Conservation (phyloP, 2,113 vertebrate genomes). For the Rhea americana region DNA sequence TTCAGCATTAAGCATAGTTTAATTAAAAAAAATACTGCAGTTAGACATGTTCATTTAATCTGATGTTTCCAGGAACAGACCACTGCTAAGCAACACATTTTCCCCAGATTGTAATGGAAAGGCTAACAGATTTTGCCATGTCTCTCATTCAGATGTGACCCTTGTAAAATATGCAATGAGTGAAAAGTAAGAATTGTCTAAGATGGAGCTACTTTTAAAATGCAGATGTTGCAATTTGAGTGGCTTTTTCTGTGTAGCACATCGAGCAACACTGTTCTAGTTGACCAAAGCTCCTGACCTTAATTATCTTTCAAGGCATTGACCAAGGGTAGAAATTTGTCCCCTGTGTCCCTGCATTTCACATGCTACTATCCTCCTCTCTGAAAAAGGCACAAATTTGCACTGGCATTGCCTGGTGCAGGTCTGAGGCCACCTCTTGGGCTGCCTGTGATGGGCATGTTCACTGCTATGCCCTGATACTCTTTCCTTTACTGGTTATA, state of each 20-base stretch:
- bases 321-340: background rate
- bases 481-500: too few relatives aligned
- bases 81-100: rapidly evolving
- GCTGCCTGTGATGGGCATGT: too few relatives aligned
- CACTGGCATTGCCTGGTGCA: background rate
- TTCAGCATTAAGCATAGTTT: background rate
- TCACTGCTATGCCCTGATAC: too few relatives aligned
- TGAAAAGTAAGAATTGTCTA: background rate
- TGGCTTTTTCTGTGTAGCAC: background rate
- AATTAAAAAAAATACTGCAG: background rate
- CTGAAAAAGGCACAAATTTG: background rate
- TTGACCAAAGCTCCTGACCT: background rate
- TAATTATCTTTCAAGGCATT: background rate
- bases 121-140: background rate
- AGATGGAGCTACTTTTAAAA: background rate
- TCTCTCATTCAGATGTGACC: background rate
- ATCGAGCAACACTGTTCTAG: background rate
- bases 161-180: background rate
- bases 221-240: background rate
- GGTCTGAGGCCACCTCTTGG: background rate
- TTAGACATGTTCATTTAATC: rapidly evolving
- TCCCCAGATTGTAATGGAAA: background rate
- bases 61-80: rapidly evolving
- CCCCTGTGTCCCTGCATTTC: background rate
- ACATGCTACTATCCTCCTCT: background rate